Evolutionary conservation across 1,140 invertebrate genomes (phyloP).

Genomic region (Diachasmimorpha longicaudata): DNA sequence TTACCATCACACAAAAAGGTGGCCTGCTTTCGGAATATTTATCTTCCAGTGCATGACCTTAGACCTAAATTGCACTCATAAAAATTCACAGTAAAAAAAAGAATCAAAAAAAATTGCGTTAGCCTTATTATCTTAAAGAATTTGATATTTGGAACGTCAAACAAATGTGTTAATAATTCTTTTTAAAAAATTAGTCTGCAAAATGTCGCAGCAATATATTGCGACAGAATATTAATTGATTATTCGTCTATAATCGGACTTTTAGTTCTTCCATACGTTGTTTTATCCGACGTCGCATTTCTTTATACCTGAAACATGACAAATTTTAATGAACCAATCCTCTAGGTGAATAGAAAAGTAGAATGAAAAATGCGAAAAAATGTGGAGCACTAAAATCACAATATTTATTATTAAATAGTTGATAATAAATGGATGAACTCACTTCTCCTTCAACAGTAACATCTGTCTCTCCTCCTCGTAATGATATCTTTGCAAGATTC

Average conservation of each 20-base stretch:
- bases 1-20: slow-evolving; percentile 7
- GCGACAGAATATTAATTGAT: neutral
- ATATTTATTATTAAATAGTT: slow-evolving; percentile 14
- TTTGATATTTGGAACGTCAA: slow-evolving; percentile 3
- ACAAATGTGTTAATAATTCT: slow-evolving; percentile 19
- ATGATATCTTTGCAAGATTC: slow-evolving; percentile 79
- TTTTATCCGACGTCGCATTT: slow-evolving; percentile 72
- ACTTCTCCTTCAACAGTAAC: slow-evolving; percentile 75
- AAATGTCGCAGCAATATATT: slow-evolving; percentile 35
- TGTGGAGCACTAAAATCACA: neutral
- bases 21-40: neutral
- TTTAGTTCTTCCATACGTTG: slow-evolving; percentile 76
- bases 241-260: slow-evolving; percentile 65
- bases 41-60: neutral
- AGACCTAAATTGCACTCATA: neutral
- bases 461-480: slow-evolving; percentile 79
- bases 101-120: slow-evolving; percentile 5
- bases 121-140: neutral
- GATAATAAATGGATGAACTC: slow-evolving; percentile 35
- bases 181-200: slow-evolving; percentile 24
- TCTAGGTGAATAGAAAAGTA: too few species aligned
- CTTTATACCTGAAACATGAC: slow-evolving; percentile 67
- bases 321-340: slow-evolving; percentile 12
- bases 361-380: too few species aligned
- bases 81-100: neutral